A percentile compares a stretch with the other conserved stretches of the same genome.
Conservation (phyloP, 2,113 vertebrate genomes). For the Plestiodon gilberti region DNA sequence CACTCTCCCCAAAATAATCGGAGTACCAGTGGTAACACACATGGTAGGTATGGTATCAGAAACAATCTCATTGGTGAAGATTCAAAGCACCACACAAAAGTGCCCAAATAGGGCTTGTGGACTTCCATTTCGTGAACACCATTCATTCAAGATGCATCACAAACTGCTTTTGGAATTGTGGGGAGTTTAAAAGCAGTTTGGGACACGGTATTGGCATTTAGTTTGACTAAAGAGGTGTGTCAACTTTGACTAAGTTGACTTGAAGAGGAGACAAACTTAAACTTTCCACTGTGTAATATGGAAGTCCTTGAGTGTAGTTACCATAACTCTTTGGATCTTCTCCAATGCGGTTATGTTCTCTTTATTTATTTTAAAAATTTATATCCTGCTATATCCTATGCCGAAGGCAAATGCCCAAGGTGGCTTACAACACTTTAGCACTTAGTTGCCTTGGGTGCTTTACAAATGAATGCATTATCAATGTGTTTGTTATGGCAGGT, state of each 20-base stretch:
- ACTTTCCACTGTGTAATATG: background rate
- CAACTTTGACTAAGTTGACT: no score
- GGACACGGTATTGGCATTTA: background rate
- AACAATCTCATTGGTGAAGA: no score
- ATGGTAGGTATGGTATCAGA: no score
- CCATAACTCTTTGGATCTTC: background rate
- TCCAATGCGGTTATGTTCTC: no score
- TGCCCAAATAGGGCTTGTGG: background rate
- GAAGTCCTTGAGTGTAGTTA: background rate
- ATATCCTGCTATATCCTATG: no score
- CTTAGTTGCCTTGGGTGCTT: no score
- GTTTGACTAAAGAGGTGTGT: no score
- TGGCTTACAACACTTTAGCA: no score
- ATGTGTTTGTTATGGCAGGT: background rate
- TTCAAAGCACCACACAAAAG: background rate
- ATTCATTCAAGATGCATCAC: background rate
- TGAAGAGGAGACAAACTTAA: background rate
- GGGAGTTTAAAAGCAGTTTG: background rate
- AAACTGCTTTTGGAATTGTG: background rate
- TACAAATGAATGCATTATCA: background rate
- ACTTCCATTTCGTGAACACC: background rate
- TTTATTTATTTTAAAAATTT: no score
- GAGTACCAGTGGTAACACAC: no score
- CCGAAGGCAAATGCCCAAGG: no score
- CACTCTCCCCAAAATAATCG: no score